phyloP scores from a whole-genome alignment of 2,113 vertebrate genomes.

The Thamnaconus septentrionalis region DNA sequence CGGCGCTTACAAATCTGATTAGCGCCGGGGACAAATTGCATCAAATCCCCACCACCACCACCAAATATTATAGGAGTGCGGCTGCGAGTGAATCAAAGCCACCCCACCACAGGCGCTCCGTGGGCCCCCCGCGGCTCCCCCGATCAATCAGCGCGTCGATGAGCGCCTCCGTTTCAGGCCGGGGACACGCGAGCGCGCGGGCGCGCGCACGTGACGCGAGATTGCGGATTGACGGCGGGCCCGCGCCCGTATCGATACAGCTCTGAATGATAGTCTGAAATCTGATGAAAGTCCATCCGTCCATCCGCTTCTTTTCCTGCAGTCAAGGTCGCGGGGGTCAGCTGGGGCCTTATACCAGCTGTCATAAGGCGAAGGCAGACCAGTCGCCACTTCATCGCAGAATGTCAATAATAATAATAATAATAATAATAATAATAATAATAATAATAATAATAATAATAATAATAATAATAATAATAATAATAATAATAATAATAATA shows the following conservation, averaged over 20 bases:
- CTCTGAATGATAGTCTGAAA: constrained; percentile 1
- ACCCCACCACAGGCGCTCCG: constrained; percentile 29
- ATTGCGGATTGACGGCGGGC: constrained; percentile 6
- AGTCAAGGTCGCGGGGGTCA: too few species aligned
- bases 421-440: neutral
- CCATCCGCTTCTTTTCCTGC: too few species aligned
- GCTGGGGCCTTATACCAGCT: too few species aligned
- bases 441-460: neutral
- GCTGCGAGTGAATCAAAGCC: constrained; percentile 69
- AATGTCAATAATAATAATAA: neutral
- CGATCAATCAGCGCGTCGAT: constrained; percentile 50
- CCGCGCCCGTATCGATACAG: too few species aligned
- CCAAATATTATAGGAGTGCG: constrained; percentile 58
- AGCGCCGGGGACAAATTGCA: constrained; percentile 77
- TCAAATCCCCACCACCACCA: constrained; percentile 57
- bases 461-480: constrained; percentile 1
- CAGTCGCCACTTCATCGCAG: too few species aligned
- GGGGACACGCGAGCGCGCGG: constrained; percentile 13
- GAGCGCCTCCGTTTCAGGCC: constrained; percentile 8
- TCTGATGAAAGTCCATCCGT: neutral
- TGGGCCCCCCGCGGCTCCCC: constrained; percentile 54
- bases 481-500: neutral
- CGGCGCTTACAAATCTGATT: constrained; percentile 75
- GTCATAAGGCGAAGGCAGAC: too few species aligned
- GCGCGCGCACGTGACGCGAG: constrained; percentile 15